Evolutionary conservation across 2,888 invertebrate genomes (phyloP), one percentile per base, ranked within the genome.

Genomic region (Drosophila nr. perissopoda): DNA sequence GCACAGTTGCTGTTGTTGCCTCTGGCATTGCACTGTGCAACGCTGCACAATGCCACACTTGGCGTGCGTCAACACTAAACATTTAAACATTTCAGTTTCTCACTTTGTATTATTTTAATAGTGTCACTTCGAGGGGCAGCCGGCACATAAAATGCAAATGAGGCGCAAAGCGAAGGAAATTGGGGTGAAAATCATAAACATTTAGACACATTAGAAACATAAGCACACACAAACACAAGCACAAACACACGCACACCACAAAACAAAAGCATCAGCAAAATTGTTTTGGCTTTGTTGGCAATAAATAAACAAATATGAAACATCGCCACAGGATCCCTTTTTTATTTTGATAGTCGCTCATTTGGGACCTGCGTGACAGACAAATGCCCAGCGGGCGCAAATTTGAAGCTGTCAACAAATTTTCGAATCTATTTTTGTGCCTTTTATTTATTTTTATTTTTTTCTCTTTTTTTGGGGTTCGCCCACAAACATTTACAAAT

Each of bases 391-490:
- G 81, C 81, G 53, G 67, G 73, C 42, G 63, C 66, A 73, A 71
- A 85, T 81, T 76, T 72, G 66, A 63, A 78, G 80, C 87, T 87
- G 87, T 89, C 89, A 87, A 87, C 87, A 89, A 87, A 87, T 89
- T 77, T 73, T 61, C 49, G 49, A 76, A 89, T 74, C 80, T 74
- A 81, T 81, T 81, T 67, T 81, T 67, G 48, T 52, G 65, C 2
- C 29, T 7, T 38, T 38, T n/a, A 1, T 31, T 49, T 4, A 18
- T 27, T 11, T 38, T 21, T 33, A 11, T 2, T 52, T 7, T 13
- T 36, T 33, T 3, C 1, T 16, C 13, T 3, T 7, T 6, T 51
- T 21, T 36, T 36, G 52, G 31, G 8, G 10, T 18, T 54, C 21
- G 21, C 40, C 31, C 42, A 57, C 61, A 53, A 70, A 67, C 59